Evolutionary conservation across 2,797 vertebrate species (phyloP).

Genomic region (Typhlichthys eigenmanni): DNA sequence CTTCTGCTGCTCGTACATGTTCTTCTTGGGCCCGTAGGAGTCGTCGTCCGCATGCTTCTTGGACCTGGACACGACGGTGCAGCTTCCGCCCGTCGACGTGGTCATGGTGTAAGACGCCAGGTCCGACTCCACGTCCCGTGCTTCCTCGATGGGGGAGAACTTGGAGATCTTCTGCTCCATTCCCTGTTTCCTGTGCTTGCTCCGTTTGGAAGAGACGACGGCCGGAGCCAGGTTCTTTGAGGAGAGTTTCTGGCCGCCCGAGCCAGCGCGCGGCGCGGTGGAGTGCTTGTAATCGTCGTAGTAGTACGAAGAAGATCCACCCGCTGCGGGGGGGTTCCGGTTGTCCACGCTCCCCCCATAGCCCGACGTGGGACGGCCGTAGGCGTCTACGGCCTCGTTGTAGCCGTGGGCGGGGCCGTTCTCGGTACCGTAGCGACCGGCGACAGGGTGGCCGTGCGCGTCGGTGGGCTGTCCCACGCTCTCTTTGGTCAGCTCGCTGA

Average conservation of each 20-base stretch:
- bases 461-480: slow-evolving; percentile 77
- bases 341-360: slow-evolving; percentile 83
- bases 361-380: slow-evolving; percentile 81
- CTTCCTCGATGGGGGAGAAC: slow-evolving; percentile 98
- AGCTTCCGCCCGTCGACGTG: slow-evolving; percentile 83
- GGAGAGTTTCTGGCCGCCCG: slow-evolving; percentile 86
- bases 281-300: slow-evolving; percentile 92
- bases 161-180: slow-evolving; percentile 99
- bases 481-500: slow-evolving; percentile 97
- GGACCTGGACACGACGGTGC: slow-evolving; percentile 87
- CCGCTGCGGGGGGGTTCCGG: slow-evolving; percentile 75
- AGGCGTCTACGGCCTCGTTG: slow-evolving; percentile 90
- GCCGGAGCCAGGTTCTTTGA: slow-evolving; percentile 94
- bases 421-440: slow-evolving; percentile 80
- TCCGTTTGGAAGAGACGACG: slow-evolving; percentile 92
- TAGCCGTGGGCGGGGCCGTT: slow-evolving; percentile 84
- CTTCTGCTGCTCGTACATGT: slow-evolving; percentile 93
- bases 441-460: slow-evolving; percentile 65
- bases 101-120: slow-evolving; percentile 89
- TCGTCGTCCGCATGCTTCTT: slow-evolving; percentile 91
- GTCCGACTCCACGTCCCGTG: slow-evolving; percentile 96
- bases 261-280: slow-evolving; percentile 72
- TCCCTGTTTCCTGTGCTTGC: slow-evolving; percentile 97
- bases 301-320: slow-evolving; percentile 78
- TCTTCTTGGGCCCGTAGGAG: slow-evolving; percentile 91